phyloP scores from a whole-genome alignment of 2,888 invertebrate species.

The Uropetala carovei region DNA sequence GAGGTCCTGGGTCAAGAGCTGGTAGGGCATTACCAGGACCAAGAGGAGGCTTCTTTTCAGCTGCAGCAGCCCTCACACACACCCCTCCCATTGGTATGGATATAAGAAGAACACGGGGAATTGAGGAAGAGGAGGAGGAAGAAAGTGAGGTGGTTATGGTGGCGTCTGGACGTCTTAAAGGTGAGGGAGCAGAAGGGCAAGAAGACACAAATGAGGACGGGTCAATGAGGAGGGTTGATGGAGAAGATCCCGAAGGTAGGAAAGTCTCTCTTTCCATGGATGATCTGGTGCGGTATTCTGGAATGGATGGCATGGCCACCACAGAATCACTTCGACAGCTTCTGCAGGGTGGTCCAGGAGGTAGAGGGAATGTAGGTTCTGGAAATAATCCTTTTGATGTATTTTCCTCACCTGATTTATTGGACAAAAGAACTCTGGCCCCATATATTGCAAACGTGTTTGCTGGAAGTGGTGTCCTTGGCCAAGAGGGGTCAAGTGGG shows the following conservation, averaged over 20 bases:
- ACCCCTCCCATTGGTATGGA: not conserved
- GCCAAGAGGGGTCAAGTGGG: slow-evolving; percentile 71
- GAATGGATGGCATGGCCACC: slow-evolving; percentile 74
- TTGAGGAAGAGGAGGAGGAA: slow-evolving; percentile 53
- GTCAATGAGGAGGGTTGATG: slow-evolving; percentile 37
- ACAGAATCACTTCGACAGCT: slow-evolving; percentile 77
- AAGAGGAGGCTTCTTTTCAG: slow-evolving; percentile 40
- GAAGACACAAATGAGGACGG: slow-evolving; percentile 44
- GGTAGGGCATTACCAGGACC: slow-evolving; percentile 38
- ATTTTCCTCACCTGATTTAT: slow-evolving; percentile 70
- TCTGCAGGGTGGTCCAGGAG: slow-evolving; percentile 73
- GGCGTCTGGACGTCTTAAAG: slow-evolving; percentile 64
- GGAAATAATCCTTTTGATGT: slow-evolving; percentile 50
- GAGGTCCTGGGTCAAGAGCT: slow-evolving; percentile 71
- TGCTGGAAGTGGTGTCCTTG: slow-evolving; percentile 73
- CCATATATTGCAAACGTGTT: slow-evolving; percentile 78
- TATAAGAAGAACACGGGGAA: slow-evolving; percentile 25
- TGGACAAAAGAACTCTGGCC: slow-evolving; percentile 76
- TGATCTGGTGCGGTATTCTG: slow-evolving; percentile 79
- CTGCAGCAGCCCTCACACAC: slow-evolving; percentile 48
- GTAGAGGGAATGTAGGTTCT: slow-evolving; percentile 67
- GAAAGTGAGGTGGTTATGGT: slow-evolving; percentile 60
- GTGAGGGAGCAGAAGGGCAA: slow-evolving; percentile 47
- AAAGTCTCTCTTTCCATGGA: slow-evolving; percentile 79
- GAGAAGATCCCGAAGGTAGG: slow-evolving; percentile 69